These are phyloP conservation scores for Hafferia zeledoni DNA, from an alignment of 2,797 vertebrate species.

Conservation along the genomic window DNA sequence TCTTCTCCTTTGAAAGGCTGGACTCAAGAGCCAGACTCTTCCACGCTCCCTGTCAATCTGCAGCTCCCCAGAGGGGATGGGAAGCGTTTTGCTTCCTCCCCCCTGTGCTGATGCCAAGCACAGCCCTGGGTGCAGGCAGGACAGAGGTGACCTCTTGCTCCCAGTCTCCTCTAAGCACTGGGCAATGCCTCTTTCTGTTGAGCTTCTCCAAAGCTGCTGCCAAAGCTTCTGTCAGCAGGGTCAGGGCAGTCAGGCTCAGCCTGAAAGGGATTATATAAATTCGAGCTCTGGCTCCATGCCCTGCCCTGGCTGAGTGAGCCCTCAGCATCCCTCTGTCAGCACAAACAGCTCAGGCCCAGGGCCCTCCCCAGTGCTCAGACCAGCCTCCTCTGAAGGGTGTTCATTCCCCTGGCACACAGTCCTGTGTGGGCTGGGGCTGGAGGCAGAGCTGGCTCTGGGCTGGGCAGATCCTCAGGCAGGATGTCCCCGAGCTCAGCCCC, in stretches of 20 bases:
- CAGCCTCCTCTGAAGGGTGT: slow-evolving; percentile 72
- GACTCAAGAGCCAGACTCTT: not conserved
- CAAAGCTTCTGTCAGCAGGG: slow-evolving; percentile 38
- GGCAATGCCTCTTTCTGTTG: not conserved
- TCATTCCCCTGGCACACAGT: slow-evolving; percentile 46
- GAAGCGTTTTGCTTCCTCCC: not conserved
- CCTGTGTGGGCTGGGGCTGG: not conserved
- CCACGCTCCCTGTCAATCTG: not conserved
- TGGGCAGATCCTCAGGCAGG: not conserved
- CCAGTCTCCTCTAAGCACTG: not conserved
- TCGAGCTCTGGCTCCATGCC: not conserved
- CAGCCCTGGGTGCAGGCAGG: not conserved
- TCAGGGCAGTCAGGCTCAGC: slow-evolving; percentile 10
- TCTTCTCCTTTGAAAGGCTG: not conserved
- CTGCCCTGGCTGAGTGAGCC: not conserved
- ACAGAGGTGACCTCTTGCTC: not conserved
- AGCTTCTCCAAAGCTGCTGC: slow-evolving; percentile 16
- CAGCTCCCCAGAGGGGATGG: not conserved
- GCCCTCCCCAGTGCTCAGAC: slow-evolving; percentile 71
- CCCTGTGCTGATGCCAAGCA: not conserved
- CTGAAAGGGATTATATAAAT: slow-evolving; percentile 32
- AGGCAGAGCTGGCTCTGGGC: slow-evolving; percentile 6
- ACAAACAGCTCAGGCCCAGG: slow-evolving; percentile 75
- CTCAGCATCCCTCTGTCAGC: slow-evolving; percentile 45
- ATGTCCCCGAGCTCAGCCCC: not conserved